Conservation (phyloP, 1,140 invertebrate species). For the Acromyrmex heyeri region DNA sequence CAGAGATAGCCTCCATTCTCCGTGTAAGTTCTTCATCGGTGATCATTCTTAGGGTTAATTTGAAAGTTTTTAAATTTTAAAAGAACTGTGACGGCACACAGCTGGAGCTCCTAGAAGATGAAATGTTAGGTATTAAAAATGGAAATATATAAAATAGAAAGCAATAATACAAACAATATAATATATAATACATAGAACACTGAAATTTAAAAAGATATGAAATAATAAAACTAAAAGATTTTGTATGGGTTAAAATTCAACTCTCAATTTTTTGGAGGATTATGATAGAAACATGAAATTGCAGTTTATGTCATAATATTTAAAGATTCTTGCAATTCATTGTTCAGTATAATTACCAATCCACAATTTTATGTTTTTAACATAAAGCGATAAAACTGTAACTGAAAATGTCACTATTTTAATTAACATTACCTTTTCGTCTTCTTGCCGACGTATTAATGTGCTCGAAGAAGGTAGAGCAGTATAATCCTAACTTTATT, state of each 20-base stretch:
- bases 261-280: slow-evolving; percentile 40
- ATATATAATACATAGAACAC: not conserved
- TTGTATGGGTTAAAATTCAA: slow-evolving; percentile 25
- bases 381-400: not conserved
- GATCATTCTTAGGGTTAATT: slow-evolving; percentile 56
- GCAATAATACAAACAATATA: not conserved
- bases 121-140: not conserved
- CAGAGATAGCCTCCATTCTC: slow-evolving; percentile 45
- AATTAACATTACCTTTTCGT: not conserved
- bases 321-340: not conserved
- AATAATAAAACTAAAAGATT: slow-evolving; percentile 9
- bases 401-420: not conserved
- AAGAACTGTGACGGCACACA: not conserved
- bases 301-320: not conserved
- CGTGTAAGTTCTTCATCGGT: slow-evolving; percentile 25
- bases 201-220: not conserved
- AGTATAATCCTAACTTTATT: too few relatives aligned
- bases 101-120: not conserved
- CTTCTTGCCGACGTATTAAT: not conserved
- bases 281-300: slow-evolving; percentile 31
- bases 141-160: not conserved
- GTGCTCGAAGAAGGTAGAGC: too few relatives aligned
- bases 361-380: not conserved
- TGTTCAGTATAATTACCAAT: not conserved
- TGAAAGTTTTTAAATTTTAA: slow-evolving; percentile 33